Conservation (phyloP, 2,888 invertebrate species). For the Steromphala cineraria region DNA sequence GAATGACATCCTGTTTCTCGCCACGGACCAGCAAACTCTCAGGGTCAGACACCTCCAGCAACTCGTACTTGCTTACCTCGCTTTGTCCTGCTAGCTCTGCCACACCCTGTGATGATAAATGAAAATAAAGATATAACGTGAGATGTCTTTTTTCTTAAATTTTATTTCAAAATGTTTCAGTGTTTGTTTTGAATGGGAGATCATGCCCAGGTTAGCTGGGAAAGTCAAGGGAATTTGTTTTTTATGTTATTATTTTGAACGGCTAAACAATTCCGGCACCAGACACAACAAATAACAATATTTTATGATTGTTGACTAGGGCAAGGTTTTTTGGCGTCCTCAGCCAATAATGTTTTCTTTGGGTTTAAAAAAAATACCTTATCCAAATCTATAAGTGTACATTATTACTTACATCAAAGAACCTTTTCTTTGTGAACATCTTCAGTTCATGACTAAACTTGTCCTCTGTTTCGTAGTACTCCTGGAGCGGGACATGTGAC, state of each 20-base stretch:
- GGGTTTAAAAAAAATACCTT: too few relatives aligned
- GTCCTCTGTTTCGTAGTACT: slow-evolving; percentile 61
- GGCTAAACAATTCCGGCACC: too few relatives aligned
- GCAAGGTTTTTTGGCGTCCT: too few relatives aligned
- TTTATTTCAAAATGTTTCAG: background rate
- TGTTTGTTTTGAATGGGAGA: background rate
- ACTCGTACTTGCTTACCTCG: slow-evolving; percentile 61
- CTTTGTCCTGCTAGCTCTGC: slow-evolving; percentile 65
- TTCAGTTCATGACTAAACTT: slow-evolving; percentile 66
- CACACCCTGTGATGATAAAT: slow-evolving; percentile 57
- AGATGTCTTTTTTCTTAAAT: background rate
- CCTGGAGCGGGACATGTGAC: slow-evolving; percentile 57
- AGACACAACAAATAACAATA: too few relatives aligned
- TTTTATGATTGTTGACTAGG: too few relatives aligned
- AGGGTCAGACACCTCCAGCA: slow-evolving; percentile 68
- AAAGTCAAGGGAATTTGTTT: too few relatives aligned
- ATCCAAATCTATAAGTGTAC: too few relatives aligned
- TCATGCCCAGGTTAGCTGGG: too few relatives aligned
- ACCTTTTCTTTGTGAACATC: slow-evolving; percentile 69
- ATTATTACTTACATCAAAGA: slow-evolving; percentile 65
- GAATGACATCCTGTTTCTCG: slow-evolving; percentile 54
- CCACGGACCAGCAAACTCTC: slow-evolving; percentile 59
- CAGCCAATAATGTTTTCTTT: too few relatives aligned
- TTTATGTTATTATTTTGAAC: too few relatives aligned
- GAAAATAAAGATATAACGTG: background rate